Percentiles rank a stretch among this genome's conserved stretches.
Evolutionary conservation across 1,140 invertebrate genomes (phyloP).

Genomic region (Hycleus phaleratus): DNA sequence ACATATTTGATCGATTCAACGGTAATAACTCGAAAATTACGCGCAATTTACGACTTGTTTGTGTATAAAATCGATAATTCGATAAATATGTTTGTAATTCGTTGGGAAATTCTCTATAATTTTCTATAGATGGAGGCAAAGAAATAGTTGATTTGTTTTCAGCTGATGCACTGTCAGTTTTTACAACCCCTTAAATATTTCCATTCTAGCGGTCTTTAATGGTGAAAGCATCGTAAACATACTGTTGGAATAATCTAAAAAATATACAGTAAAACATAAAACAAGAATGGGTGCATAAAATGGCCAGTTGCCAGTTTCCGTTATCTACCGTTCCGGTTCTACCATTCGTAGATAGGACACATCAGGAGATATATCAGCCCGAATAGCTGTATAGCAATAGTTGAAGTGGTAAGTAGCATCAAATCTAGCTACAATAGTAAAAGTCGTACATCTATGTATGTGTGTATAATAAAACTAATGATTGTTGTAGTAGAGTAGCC

Average conservation of each 20-base stretch:
- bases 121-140: background rate
- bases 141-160: background rate
- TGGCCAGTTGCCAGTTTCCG: conserved; percentile 26
- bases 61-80: too few species aligned
- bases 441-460: too few species aligned
- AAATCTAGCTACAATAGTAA: too few species aligned
- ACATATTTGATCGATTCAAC: too few species aligned
- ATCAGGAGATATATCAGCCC: conserved; percentile 4
- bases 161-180: background rate
- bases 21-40: too few species aligned
- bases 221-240: conserved; percentile 15
- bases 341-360: conserved; percentile 20
- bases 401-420: background rate
- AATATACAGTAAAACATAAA: conserved; percentile 7
- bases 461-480: too few species aligned
- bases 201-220: conserved; percentile 3
- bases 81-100: too few species aligned
- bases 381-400: background rate
- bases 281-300: conserved; percentile 23
- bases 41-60: too few species aligned
- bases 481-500: background rate
- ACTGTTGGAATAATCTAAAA: conserved; percentile 5
- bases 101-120: too few species aligned
- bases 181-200: conserved; percentile 18
- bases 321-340: conserved; percentile 21